A percentile compares a stretch with the other conserved stretches of the same genome.
phyloP scores from a whole-genome alignment of 2,888 invertebrate species.

The Pimpla rufipes region DNA sequence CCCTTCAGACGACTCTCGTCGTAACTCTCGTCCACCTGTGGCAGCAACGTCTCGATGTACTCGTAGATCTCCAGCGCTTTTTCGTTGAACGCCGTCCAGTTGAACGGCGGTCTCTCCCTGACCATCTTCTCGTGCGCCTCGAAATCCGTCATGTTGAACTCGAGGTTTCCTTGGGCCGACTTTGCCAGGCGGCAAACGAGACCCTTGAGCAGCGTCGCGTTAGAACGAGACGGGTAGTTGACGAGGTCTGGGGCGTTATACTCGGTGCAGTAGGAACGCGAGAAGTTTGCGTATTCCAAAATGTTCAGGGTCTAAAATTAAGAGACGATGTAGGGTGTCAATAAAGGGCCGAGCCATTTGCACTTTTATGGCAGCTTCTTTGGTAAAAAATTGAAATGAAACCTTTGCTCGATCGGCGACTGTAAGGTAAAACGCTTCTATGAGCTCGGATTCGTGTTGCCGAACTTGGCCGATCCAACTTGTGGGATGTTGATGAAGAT shows the following conservation, averaged over 20 bases:
- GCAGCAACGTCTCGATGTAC: slow-evolving; percentile 77
- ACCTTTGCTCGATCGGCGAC: slow-evolving; percentile 79
- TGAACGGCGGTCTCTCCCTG: slow-evolving; percentile 70
- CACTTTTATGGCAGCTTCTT: background rate
- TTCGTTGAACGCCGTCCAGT: slow-evolving; percentile 81
- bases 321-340: background rate
- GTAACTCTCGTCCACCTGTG: slow-evolving; percentile 72
- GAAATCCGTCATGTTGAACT: slow-evolving; percentile 73
- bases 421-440: slow-evolving; percentile 81
- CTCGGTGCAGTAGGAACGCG: slow-evolving; percentile 75
- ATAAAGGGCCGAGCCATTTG: background rate
- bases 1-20: slow-evolving; percentile 66
- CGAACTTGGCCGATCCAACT: slow-evolving; percentile 78
- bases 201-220: slow-evolving; percentile 77
- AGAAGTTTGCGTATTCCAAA: slow-evolving; percentile 80
- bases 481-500: slow-evolving; percentile 73
- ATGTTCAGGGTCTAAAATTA: slow-evolving; percentile 76
- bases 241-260: slow-evolving; percentile 73
- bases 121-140: slow-evolving; percentile 61
- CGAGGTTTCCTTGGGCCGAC: slow-evolving; percentile 74
- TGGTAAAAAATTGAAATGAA: background rate
- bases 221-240: slow-evolving; percentile 78
- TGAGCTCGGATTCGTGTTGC: slow-evolving; percentile 73
- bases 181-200: slow-evolving; percentile 78
- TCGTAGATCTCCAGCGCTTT: slow-evolving; percentile 77